These are phyloP conservation scores for Phylloscopus trochilus DNA, from an alignment of 2,113 vertebrate species.

Conservation along the genomic window DNA sequence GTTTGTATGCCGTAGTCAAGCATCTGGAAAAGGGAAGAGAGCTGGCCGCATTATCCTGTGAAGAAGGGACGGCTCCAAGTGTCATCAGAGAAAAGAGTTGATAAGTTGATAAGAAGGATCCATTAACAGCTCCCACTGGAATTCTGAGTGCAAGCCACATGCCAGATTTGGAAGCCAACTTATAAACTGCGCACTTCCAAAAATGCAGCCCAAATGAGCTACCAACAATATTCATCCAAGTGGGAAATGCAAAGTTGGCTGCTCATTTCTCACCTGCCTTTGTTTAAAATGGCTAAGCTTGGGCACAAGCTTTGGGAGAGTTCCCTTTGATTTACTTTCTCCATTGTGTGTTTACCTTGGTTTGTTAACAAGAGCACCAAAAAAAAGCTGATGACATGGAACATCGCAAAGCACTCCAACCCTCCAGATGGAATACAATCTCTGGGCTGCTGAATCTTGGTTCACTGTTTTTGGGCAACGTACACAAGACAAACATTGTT, in stretches of 20 bases:
- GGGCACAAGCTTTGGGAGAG: not conserved
- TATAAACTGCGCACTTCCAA: not conserved
- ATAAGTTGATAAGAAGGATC: not conserved
- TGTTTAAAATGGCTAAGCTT: not conserved
- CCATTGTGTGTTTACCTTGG: not conserved
- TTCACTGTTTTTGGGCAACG: not conserved
- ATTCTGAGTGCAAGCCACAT: not conserved
- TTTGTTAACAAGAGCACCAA: not conserved
- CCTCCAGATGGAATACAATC: not conserved
- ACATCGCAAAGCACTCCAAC: not conserved
- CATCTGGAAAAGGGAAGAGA: not conserved
- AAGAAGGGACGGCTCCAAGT: not conserved
- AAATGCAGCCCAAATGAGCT: not conserved
- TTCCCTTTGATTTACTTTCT: not conserved
- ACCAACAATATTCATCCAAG: not conserved
- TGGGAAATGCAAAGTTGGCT: not conserved
- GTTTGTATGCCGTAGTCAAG: not conserved
- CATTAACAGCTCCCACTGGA: not conserved
- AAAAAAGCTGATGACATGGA: not conserved
- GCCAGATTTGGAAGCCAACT: not conserved
- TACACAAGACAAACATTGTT: not conserved
- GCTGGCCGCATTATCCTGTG: not conserved
- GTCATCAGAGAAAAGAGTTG: not conserved
- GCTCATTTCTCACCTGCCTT: not conserved
- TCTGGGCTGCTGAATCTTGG: not conserved